phyloP scores from a whole-genome alignment of 2,113 vertebrate genomes.

The Oryzias javanicus region DNA sequence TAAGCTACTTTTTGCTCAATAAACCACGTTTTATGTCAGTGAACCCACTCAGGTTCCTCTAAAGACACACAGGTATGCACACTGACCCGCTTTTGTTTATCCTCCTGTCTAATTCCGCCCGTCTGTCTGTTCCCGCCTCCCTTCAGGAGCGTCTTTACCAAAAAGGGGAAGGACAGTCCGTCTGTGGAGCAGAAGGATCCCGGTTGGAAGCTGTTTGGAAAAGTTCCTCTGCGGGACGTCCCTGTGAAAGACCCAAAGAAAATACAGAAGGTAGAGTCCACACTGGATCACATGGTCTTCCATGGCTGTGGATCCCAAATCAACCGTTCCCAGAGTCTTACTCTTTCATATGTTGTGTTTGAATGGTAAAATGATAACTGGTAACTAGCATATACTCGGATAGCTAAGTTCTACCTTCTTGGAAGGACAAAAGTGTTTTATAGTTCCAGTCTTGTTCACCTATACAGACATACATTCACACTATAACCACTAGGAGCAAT shows the following conservation, averaged over 20 bases:
- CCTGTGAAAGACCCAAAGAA: constrained; percentile 79
- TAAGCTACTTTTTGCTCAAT: too few relatives aligned
- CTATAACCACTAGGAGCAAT: too few relatives aligned
- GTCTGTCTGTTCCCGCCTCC: constrained; percentile 22
- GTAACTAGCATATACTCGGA: too few relatives aligned
- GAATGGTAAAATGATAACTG: too few relatives aligned
- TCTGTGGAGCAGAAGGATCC: constrained; percentile 79
- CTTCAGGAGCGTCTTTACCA: constrained; percentile 87
- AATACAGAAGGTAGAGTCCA: constrained; percentile 82
- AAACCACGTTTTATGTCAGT: too few relatives aligned
- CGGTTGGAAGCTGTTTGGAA: constrained; percentile 92
- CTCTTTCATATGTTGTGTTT: too few relatives aligned
- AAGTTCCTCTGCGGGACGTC: constrained; percentile 79
- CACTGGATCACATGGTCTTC: neutral
- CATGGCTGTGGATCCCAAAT: neutral
- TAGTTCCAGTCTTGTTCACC: too few relatives aligned
- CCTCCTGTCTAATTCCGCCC: neutral
- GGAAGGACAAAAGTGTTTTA: too few relatives aligned
- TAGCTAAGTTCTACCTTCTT: too few relatives aligned
- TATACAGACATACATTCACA: too few relatives aligned
- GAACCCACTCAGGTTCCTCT: neutral
- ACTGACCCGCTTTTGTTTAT: constrained; percentile 5
- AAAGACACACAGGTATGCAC: neutral
- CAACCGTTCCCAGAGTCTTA: too few relatives aligned
- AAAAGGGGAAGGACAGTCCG: constrained; percentile 80